Evolutionary conservation across 2,797 vertebrate species (phyloP).

Genomic region (Chromobotia macracanthus): DNA sequence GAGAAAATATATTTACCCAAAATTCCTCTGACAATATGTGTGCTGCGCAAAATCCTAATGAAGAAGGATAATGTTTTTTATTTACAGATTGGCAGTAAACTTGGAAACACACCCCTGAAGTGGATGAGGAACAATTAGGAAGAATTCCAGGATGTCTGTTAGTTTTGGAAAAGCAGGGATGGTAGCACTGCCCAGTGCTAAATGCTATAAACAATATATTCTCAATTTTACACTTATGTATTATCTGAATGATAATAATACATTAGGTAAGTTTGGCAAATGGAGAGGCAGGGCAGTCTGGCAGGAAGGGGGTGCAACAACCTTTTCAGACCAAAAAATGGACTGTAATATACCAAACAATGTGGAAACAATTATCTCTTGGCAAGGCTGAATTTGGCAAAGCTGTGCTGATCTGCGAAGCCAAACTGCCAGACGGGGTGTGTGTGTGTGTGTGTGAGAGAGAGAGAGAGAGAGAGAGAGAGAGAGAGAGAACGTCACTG

Average conservation of each 20-base stretch:
- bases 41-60: conserved; percentile 61
- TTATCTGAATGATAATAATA: conserved; percentile 59
- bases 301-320: conserved; percentile 43
- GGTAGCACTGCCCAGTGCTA: conserved; percentile 32
- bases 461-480: conserved; percentile 20
- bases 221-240: conserved; percentile 60
- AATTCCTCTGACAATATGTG: conserved; percentile 53
- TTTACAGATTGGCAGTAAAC: conserved; percentile 47
- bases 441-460: conserved; percentile 34
- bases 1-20: conserved; percentile 53
- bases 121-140: conserved; percentile 48
- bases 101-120: conserved; percentile 31
- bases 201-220: conserved; percentile 59
- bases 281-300: conserved; percentile 43
- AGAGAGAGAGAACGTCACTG: conserved; percentile 9
- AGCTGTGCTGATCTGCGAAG: conserved; percentile 57
- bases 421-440: conserved; percentile 55
- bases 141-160: conserved; percentile 37
- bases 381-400: conserved; percentile 59
- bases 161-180: conserved; percentile 29
- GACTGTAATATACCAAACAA: conserved; percentile 65
- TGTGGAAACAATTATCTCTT: conserved; percentile 74
- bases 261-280: conserved; percentile 52
- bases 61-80: conserved; percentile 53
- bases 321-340: conserved; percentile 53